Evolutionary conservation across 2,888 invertebrate genomes (phyloP), one percentile per base, ranked within the genome.

Genomic region (Dascillus cervinus): DNA sequence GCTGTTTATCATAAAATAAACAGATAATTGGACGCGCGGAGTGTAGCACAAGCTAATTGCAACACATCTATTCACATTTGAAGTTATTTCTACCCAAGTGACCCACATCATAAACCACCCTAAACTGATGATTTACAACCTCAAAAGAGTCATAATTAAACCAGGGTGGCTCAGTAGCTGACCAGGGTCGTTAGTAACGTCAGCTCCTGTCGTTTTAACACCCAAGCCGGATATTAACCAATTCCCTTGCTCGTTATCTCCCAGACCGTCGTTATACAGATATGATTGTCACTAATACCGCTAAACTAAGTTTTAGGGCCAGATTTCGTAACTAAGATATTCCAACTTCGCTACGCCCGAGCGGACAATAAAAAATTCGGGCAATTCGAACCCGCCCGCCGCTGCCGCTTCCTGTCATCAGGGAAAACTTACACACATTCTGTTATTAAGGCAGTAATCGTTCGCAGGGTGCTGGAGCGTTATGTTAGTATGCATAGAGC

Each of bases 201-300:
- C 49, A 47, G 44, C 51, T 52, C 52, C 48, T 48, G 51, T 50
- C 52, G 51, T 46, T 51, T 46, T 48, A 49, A 47, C 49, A 45
- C 49, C 46, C 45, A 39, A 43, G 42, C 52, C 56, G 56, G 56
- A 55, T 56, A 56, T 56, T 56, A 56, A 55, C 52, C 51, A 49
- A 53, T 55, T 52, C 53, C 51, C 50, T 50, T 47, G 37, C 47
- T 47, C 47, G 44, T 49, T 49, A 46, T 41, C 39, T 36, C 26
- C 39, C 28, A 41, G 39, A 36, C 34, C 34, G 33, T 39, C 39
- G 35, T 43, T 41, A 45, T 39, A 40, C 29, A 41, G 44, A 44
- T 43, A 43, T 29, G 37, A 35, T 32, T 22, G 35, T 34, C 19
- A 39, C 33, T 37, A 39, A 43, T 43, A 38, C 33, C 35, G 36